These are phyloP conservation scores for Sciaenops ocellatus DNA, from an alignment of 2,797 vertebrate species.

Conservation along the genomic window DNA sequence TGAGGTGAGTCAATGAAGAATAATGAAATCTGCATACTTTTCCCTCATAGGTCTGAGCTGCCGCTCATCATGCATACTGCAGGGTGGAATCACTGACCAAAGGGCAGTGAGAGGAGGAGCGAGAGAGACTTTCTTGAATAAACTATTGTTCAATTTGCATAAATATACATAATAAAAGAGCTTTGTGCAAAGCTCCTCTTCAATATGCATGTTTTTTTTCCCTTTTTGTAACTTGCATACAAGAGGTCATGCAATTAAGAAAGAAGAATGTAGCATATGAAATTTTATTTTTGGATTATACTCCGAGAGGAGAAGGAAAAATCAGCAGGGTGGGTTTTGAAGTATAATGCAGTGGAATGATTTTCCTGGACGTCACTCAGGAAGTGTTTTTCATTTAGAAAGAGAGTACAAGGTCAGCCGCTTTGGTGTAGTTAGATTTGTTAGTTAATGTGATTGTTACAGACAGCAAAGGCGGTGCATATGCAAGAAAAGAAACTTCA, in stretches of 20 bases:
- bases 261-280: conserved; percentile 52
- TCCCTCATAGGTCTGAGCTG: conserved; percentile 16
- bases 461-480: conserved; percentile 15
- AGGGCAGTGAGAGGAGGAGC: conserved; percentile 73
- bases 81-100: conserved; percentile 69
- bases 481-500: conserved; percentile 2
- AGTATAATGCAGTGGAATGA: conserved; percentile 48
- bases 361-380: conserved; percentile 56
- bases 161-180: conserved; percentile 85
- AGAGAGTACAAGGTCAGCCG: conserved; percentile 17
- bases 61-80: conserved; percentile 49
- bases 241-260: conserved; percentile 79
- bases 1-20: conserved; percentile 33
- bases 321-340: conserved; percentile 43
- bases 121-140: conserved; percentile 78
- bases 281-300: conserved; percentile 28
- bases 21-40: conserved; percentile 33
- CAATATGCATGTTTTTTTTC: conserved; percentile 78
- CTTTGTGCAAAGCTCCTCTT: conserved; percentile 74
- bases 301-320: conserved; percentile 44
- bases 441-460: conserved; percentile 34
- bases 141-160: conserved; percentile 81
- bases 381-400: conserved; percentile 10
- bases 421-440: conserved; percentile 23
- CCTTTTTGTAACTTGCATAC: conserved; percentile 58